Evolutionary conservation across 2,113 vertebrate genomes (phyloP).

Genomic region (Pagrus major): DNA sequence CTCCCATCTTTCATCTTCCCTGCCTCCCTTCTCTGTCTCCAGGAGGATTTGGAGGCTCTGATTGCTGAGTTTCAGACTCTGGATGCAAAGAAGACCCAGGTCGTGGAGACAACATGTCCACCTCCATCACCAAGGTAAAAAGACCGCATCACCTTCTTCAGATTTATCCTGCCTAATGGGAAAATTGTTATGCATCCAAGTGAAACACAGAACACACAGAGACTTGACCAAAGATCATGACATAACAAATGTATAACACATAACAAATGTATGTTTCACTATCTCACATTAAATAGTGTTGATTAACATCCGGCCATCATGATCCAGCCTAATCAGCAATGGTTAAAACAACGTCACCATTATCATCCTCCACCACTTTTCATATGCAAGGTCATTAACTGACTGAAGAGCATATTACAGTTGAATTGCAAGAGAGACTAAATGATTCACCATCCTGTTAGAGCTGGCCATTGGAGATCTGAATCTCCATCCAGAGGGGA

Average conservation of each 20-base stretch:
- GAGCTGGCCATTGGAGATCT: neutral
- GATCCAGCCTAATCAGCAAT: neutral
- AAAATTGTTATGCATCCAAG: neutral
- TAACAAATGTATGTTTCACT: neutral
- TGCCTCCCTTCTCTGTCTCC: neutral
- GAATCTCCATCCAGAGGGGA: neutral
- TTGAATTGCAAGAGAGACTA: no score
- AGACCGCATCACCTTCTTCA: no score
- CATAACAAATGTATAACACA: neutral
- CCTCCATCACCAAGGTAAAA: constrained; percentile 91
- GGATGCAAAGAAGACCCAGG: constrained; percentile 92
- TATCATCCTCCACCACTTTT: neutral
- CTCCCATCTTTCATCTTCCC: no score
- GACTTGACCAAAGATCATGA: neutral
- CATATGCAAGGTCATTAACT: neutral
- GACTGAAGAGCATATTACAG: no score
- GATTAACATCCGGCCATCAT: neutral
- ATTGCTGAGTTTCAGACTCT: constrained; percentile 95
- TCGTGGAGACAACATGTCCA: constrained; percentile 86
- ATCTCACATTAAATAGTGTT: neutral
- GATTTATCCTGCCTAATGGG: neutral
- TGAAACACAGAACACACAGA: neutral
- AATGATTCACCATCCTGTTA: neutral
- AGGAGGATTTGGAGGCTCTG: constrained; percentile 96
- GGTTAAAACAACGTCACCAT: neutral